A percentile compares a stretch with the other conserved stretches of the same genome.
These are phyloP conservation scores for Sipha flava DNA, from an alignment of 1,140 invertebrate species.

Conservation along the genomic window DNA sequence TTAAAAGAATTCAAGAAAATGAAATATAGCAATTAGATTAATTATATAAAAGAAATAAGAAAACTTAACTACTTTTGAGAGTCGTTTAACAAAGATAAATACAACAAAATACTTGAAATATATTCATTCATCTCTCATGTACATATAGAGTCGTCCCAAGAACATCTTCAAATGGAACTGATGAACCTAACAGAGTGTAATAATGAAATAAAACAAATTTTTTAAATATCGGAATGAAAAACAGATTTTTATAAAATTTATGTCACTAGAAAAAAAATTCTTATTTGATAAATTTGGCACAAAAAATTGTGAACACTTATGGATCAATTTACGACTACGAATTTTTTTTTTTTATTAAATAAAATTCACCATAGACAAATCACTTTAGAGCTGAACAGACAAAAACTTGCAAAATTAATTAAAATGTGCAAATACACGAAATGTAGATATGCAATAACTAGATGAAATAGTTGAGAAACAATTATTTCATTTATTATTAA, in stretches of 20 bases:
- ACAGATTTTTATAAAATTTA: conserved; percentile 34
- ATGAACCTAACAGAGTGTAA: conserved; percentile 38
- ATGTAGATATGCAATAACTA: neutral
- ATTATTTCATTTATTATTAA: neutral
- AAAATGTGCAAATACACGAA: conserved; percentile 34
- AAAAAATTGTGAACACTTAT: conserved; percentile 30
- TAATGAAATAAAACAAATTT: conserved; percentile 37
- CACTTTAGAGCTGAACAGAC: conserved; percentile 36
- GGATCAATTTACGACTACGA: conserved; percentile 35
- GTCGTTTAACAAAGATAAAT: conserved; percentile 37
- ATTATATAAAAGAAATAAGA: neutral
- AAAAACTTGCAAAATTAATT: conserved; percentile 33
- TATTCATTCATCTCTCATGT: conserved; percentile 37
- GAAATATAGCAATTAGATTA: neutral
- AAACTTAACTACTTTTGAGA: conserved; percentile 24
- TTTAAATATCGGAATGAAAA: conserved; percentile 27
- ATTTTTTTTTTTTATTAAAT: conserved; percentile 37
- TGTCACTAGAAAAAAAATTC: conserved; percentile 33
- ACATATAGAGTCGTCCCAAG: conserved; percentile 36
- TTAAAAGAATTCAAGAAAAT: neutral
- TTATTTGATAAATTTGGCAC: conserved; percentile 36
- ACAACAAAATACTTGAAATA: conserved; percentile 38
- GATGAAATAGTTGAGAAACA: neutral
- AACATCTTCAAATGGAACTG: conserved; percentile 38
- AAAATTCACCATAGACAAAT: conserved; percentile 37